Base-by-base conservation (phyloP, 2,888 invertebrate species). In the Diogma glabrata region DNA sequence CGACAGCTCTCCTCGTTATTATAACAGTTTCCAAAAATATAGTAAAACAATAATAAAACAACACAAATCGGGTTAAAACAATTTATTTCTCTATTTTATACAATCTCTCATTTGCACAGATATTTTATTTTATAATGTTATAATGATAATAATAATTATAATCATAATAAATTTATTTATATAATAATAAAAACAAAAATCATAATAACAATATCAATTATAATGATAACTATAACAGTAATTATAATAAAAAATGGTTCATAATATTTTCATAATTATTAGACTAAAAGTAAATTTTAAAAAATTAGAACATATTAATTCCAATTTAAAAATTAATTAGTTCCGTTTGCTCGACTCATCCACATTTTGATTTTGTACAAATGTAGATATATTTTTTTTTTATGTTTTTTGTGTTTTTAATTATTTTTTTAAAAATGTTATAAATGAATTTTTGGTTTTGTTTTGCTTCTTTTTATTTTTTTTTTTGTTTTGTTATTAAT, bases 31-130 rank as follows among this genome's bases (percentile, higher is more conserved):
- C n/a, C n/a, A n/a, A n/a, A n/a, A n/a, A n/a, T n/a, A n/a, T n/a
- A 24, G 9, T 24, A 24, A 24, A 24, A 24, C 24, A 24, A 24
- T 7, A 6, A 9, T 7, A 24, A 24, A 7, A 24, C 6, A 24
- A 7, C 6, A 24, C 6, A 24, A 7, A 7, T 46, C 46, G 46
- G 46, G 46, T 46, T 46, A 46, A 46, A 46, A 46, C 46, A 46
- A 46, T 46, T 46, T 46, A 46, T 46, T 46, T 24, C 26, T 24
- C 46, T 46, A 46, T 46, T 46, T 46, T 46, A 46, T 46, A 46
- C 46, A 46, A 46, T 26, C 16, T 26, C 24, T 46, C 26, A 16
- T 24, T 46, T 46, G 14, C 26, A 46, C 22, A 24, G 16, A 46
- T 46, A 46, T 46, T 24, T 24, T 24, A 46, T 46, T 46, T 46